A percentile compares a stretch with the other conserved stretches of the same genome.
phyloP scores from a whole-genome alignment of 2,888 invertebrate genomes.

The Eurytoma adleriae region DNA sequence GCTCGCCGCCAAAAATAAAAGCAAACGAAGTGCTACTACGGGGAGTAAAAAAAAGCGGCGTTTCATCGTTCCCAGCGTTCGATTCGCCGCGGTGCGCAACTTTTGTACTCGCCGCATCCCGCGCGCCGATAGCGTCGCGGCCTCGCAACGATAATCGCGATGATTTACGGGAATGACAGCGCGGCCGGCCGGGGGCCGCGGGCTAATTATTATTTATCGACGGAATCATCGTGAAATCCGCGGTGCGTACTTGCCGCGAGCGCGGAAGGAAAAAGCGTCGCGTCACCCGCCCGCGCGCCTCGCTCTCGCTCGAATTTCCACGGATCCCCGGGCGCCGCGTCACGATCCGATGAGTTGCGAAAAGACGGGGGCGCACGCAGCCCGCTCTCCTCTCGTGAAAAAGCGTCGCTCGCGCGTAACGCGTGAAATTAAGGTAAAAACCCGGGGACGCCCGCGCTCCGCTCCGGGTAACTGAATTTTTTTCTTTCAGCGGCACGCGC shows the following conservation, averaged over 20 bases:
- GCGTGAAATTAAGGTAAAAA: no score
- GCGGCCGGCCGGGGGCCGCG: not conserved
- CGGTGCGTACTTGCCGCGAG: not conserved
- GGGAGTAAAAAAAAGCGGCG: not conserved
- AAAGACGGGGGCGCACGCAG: no score
- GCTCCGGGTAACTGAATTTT: no score
- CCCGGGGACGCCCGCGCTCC: no score
- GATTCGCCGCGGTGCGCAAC: no score
- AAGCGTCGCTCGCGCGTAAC: no score
- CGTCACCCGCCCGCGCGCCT: not conserved
- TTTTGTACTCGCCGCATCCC: not conserved
- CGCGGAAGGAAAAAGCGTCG: not conserved
- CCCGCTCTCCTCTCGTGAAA: no score
- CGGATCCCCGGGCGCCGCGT: not conserved
- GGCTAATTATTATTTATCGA: not conserved
- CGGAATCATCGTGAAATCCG: not conserved
- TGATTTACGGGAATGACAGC: not conserved
- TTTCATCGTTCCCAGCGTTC: no score
- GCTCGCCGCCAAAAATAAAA: slow-evolving; percentile 1
- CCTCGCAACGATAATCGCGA: not conserved
- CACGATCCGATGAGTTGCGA: no score
- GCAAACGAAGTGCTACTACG: not conserved
- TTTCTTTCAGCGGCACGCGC: no score
- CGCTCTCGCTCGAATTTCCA: not conserved
- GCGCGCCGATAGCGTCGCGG: not conserved